These are phyloP conservation scores for Scaptomyza graminum DNA, from an alignment of 1,140 invertebrate species.

Conservation along the genomic window DNA sequence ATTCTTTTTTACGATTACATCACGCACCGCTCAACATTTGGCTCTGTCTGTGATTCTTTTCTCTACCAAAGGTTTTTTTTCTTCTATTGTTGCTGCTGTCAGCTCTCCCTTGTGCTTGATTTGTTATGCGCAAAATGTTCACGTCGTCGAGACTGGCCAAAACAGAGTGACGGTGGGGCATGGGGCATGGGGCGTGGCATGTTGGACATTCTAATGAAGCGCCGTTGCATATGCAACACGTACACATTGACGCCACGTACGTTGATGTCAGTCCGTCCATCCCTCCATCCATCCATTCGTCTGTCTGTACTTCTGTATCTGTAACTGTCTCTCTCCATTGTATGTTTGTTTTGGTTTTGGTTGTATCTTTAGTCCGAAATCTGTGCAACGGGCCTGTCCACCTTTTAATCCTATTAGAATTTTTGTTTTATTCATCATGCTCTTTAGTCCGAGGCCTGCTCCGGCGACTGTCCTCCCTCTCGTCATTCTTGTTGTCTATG, in stretches of 20 bases:
- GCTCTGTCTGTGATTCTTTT: slow-evolving; percentile 75
- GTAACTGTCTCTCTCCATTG: background rate
- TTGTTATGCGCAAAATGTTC: slow-evolving; percentile 81
- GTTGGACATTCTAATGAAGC: slow-evolving; percentile 79
- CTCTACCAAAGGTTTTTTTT: slow-evolving; percentile 3
- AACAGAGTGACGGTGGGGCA: slow-evolving; percentile 12
- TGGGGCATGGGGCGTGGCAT: slow-evolving; percentile 49
- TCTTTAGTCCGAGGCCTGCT: slow-evolving; percentile 26
- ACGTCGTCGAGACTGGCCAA: slow-evolving; percentile 73
- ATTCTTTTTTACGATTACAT: slow-evolving; percentile 72
- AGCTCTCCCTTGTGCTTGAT: slow-evolving; percentile 65
- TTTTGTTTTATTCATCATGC: slow-evolving; percentile 79
- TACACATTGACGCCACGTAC: slow-evolving; percentile 64
- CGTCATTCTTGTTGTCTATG: slow-evolving; percentile 26
- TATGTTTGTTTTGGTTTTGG: background rate
- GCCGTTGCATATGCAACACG: slow-evolving; percentile 78
- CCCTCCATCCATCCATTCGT: background rate
- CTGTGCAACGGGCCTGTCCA: slow-evolving; percentile 64
- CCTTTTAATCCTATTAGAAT: slow-evolving; percentile 81
- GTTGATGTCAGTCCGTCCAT: background rate
- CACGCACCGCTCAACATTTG: slow-evolving; percentile 76
- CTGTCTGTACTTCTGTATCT: slow-evolving; percentile 17
- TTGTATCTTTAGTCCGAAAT: slow-evolving; percentile 50
- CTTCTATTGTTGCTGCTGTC: slow-evolving; percentile 38
- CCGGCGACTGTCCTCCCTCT: background rate